Evolutionary conservation across 2,797 vertebrate genomes (phyloP).

Genomic region (Helicolenus hilgendorfi): DNA sequence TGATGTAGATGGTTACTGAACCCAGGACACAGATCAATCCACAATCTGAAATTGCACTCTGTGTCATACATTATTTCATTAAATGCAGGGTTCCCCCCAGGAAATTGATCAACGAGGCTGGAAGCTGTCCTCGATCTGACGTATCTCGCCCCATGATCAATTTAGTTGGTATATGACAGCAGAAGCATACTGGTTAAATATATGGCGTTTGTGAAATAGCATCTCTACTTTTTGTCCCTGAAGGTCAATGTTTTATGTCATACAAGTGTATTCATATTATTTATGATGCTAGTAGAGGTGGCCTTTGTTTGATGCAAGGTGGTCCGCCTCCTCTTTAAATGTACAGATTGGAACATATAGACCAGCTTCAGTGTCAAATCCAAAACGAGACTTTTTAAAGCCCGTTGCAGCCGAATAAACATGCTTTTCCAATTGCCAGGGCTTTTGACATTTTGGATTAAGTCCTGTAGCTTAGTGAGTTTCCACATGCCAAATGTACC

Average conservation of each 20-base stretch:
- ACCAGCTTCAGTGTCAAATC: neutral
- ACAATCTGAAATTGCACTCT: neutral
- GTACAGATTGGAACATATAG: neutral
- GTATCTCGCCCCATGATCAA: neutral
- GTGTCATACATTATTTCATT: neutral
- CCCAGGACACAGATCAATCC: neutral
- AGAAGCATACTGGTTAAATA: neutral
- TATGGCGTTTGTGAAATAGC: neutral
- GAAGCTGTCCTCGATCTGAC: neutral
- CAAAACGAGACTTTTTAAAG: neutral
- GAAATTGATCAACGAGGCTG: neutral
- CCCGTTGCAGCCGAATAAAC: neutral
- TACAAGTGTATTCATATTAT: neutral
- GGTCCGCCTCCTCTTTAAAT: neutral
- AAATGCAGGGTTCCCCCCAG: neutral
- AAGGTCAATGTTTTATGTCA: neutral
- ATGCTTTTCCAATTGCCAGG: neutral
- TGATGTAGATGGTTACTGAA: constrained; percentile 13
- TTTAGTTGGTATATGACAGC: neutral
- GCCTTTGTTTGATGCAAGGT: neutral
- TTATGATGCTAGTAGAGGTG: neutral
- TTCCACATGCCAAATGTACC: constrained; percentile 20
- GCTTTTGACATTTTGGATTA: constrained; percentile 11
- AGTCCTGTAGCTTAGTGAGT: neutral
- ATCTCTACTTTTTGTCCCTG: neutral